Percentiles rank a stretch among this genome's conserved stretches.
phyloP scores from a whole-genome alignment of 2,797 vertebrate species.

The Avahi laniger region DNA sequence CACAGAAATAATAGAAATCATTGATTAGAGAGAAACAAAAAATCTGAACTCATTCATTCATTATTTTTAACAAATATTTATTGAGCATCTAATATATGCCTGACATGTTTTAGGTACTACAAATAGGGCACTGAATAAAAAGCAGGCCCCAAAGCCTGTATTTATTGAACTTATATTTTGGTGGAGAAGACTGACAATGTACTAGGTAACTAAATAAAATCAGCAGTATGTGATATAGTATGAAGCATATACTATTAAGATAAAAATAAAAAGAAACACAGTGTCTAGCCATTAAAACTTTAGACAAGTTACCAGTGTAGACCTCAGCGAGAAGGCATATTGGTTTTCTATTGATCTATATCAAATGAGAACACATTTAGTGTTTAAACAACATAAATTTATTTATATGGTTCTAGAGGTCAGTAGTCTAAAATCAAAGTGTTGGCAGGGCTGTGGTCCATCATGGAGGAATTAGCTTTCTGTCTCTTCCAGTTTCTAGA shows the following conservation, averaged over 20 bases:
- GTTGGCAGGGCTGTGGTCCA: neutral
- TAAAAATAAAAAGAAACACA: neutral
- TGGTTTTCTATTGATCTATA: neutral
- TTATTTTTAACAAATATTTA: neutral
- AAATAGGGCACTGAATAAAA: neutral
- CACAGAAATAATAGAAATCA: neutral
- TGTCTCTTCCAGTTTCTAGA: neutral
- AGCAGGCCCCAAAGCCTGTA: accelerated
- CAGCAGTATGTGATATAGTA: neutral
- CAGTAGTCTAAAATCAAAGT: neutral
- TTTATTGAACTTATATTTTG: neutral
- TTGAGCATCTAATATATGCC: neutral
- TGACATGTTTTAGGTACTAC: neutral
- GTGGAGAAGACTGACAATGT: neutral
- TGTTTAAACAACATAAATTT: neutral
- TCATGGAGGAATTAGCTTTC: neutral
- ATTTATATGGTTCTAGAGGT: neutral
- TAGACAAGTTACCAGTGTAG: neutral
- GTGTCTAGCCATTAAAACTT: neutral
- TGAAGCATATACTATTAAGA: neutral
- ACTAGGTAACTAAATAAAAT: neutral
- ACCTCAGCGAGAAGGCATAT: neutral
- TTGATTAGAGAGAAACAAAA: neutral
- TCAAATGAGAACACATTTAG: neutral
- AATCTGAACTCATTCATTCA: neutral